These are phyloP conservation scores for Mythimna lalbum DNA, from an alignment of 2,888 invertebrate genomes.

Conservation along the genomic window DNA sequence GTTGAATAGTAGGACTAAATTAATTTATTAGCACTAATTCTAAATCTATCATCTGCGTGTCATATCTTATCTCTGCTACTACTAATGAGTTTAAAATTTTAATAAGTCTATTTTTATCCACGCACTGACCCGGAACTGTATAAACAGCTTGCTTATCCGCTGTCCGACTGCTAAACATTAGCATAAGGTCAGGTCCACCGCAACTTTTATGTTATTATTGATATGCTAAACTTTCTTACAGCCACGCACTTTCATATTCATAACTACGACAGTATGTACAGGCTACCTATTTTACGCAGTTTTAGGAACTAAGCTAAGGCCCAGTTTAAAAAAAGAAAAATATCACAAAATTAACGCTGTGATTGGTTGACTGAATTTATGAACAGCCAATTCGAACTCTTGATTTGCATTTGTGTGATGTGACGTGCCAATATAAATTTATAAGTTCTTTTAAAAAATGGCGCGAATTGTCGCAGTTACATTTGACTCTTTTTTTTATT, in stretches of 20 bases:
- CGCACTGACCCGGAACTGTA: constrained; percentile 39
- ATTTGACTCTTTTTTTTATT: too few relatives aligned
- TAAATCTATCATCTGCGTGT: neutral
- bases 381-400: neutral
- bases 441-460: neutral
- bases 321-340: neutral
- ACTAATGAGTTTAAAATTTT: constrained; percentile 23
- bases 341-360: neutral
- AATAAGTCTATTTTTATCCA: constrained; percentile 18
- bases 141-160: neutral
- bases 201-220: constrained; percentile 23
- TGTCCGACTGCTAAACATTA: constrained; percentile 28
- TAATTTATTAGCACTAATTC: neutral
- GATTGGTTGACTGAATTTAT: neutral
- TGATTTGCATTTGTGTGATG: neutral
- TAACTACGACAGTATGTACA: neutral
- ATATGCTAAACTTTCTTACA: constrained; percentile 34
- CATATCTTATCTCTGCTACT: neutral
- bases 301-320: neutral
- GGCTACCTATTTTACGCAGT: neutral
- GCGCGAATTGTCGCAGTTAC: neutral
- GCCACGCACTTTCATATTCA: constrained; percentile 35
- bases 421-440: neutral
- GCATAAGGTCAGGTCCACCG: constrained; percentile 41
- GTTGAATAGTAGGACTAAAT: too few relatives aligned